Conservation (phyloP, 2,888 invertebrate species). For the Caenorhabditis virilis region DNA sequence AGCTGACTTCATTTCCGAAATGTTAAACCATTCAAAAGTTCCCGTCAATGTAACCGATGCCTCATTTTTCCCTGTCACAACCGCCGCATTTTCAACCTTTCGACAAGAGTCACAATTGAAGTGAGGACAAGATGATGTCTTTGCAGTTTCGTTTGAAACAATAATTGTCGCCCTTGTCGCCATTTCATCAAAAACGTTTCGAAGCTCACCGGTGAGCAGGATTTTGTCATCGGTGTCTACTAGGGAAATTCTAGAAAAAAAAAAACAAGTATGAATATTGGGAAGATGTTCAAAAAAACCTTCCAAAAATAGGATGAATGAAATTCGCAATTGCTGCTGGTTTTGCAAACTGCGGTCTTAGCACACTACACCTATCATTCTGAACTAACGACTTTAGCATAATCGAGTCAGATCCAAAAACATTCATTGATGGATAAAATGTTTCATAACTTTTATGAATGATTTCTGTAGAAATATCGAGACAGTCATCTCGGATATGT, state of each 20-base stretch:
- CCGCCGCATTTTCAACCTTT: slow-evolving; percentile 47
- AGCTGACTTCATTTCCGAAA: slow-evolving; percentile 40
- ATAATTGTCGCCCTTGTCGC: slow-evolving; percentile 48
- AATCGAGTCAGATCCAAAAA: slow-evolving; percentile 53
- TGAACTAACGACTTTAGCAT: slow-evolving; percentile 49
- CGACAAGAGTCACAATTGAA: slow-evolving; percentile 37
- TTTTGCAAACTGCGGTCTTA: slow-evolving; percentile 51
- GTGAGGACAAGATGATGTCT: slow-evolving; percentile 35
- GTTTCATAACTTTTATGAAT: slow-evolving; percentile 40
- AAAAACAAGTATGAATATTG: neutral
- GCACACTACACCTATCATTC: slow-evolving; percentile 37
- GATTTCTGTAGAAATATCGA: slow-evolving; percentile 53
- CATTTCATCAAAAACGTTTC: slow-evolving; percentile 44
- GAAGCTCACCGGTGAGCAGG: slow-evolving; percentile 48
- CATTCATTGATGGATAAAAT: slow-evolving; percentile 51
- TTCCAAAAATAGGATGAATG: slow-evolving; percentile 49
- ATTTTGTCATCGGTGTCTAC: slow-evolving; percentile 53
- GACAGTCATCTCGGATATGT: slow-evolving; percentile 51
- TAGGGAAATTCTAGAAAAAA: slow-evolving; percentile 34
- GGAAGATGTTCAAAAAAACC: slow-evolving; percentile 9
- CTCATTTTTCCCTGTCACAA: slow-evolving; percentile 52
- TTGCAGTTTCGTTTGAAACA: slow-evolving; percentile 39
- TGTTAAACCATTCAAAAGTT: slow-evolving; percentile 50
- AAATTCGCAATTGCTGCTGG: slow-evolving; percentile 45
- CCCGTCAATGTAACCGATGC: slow-evolving; percentile 42